Percentiles rank a stretch among this genome's conserved stretches.
These are phyloP conservation scores for Melopsittacus undulatus DNA, from an alignment of 2,797 vertebrate species.

Conservation along the genomic window DNA sequence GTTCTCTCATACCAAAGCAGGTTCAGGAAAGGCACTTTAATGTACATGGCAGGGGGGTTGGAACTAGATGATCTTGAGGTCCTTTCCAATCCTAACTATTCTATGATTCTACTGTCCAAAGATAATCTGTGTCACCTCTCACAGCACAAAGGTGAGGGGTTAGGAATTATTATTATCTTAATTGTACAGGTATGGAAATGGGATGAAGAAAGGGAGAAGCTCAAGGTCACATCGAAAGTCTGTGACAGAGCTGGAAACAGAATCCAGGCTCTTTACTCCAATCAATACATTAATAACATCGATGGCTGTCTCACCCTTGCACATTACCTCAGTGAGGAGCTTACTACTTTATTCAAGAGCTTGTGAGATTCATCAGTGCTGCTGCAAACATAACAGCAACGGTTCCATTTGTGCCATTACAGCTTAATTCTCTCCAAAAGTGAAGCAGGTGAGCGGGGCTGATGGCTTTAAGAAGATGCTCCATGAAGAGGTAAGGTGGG, in stretches of 20 bases:
- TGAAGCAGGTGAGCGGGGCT: neutral
- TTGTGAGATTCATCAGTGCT: neutral
- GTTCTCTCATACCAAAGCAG: neutral
- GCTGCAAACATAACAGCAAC: neutral
- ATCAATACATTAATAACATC: neutral
- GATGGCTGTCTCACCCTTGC: neutral
- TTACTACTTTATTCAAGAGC: neutral
- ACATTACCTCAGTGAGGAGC: neutral
- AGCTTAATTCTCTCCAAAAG: neutral
- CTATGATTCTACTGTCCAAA: too few species aligned
- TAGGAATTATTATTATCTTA: neutral
- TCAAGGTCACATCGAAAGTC: accelerated
- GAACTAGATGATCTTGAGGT: too few species aligned
- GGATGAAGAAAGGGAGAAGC: neutral
- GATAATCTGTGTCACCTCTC: neutral
- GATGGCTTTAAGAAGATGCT: neutral
- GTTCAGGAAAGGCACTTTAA: neutral
- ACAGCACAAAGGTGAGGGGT: neutral
- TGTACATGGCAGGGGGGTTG: too few species aligned
- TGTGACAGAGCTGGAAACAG: neutral
- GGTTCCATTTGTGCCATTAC: accelerated
- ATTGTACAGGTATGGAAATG: neutral
- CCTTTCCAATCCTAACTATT: too few species aligned
- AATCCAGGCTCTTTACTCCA: neutral
- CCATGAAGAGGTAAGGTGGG: neutral